These are phyloP conservation scores for Phortica okadai DNA, from an alignment of 2,888 invertebrate genomes.

Conservation along the genomic window DNA sequence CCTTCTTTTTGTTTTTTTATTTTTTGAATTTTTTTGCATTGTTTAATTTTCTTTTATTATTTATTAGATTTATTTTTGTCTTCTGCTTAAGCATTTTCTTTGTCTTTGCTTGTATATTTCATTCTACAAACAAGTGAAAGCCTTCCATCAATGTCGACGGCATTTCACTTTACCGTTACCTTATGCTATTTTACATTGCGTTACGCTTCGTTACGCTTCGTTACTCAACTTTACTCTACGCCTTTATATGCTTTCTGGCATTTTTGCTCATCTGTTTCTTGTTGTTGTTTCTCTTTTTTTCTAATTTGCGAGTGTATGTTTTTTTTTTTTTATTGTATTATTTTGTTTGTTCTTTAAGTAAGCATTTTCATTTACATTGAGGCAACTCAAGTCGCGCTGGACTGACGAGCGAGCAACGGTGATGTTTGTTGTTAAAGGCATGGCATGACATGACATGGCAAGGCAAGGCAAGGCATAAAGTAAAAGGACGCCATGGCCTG, in stretches of 20 bases:
- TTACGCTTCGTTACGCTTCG: constrained; percentile 1
- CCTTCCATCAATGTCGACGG: constrained; percentile 64
- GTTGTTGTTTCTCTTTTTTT: constrained; percentile 2
- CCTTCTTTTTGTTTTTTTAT: background rate
- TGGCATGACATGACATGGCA: background rate
- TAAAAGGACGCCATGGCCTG: background rate
- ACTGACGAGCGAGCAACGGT: background rate
- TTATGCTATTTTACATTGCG: background rate
- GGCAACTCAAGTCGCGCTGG: background rate
- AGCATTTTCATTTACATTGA: constrained; percentile 56
- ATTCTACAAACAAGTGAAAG: constrained; percentile 60
- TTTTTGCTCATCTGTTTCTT: background rate
- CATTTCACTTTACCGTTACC: constrained; percentile 15
- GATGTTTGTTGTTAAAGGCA: too few species aligned
- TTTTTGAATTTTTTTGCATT: background rate
- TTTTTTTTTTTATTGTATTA: constrained; percentile 45
- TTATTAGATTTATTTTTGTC: background rate
- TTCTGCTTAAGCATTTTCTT: background rate
- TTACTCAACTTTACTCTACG: background rate
- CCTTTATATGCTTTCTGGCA: background rate
- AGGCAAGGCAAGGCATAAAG: background rate
- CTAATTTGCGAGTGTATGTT: constrained; percentile 32
- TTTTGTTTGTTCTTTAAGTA: constrained; percentile 41
- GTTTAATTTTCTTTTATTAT: background rate
- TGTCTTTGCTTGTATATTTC: background rate